A percentile compares a stretch with the other conserved stretches of the same genome.
These are phyloP conservation scores for Danio kyathit DNA, from an alignment of 2,797 vertebrate genomes.

Conservation along the genomic window DNA sequence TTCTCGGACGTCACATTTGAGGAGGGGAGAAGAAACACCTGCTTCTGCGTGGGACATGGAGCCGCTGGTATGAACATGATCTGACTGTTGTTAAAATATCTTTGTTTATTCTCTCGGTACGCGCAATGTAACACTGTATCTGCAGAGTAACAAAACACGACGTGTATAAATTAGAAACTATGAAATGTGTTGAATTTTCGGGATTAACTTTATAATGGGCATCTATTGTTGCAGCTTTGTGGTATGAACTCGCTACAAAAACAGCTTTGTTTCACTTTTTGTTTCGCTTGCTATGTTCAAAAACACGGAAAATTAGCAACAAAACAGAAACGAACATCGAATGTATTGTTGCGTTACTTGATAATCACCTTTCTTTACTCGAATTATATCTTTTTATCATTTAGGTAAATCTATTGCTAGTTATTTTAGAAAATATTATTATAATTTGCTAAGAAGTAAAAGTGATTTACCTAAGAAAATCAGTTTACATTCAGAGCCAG, in stretches of 20 bases:
- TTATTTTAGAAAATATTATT: background rate
- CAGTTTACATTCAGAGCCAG: too few relatives aligned
- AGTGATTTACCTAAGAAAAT: background rate
- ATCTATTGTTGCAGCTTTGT: background rate
- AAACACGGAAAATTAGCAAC: background rate
- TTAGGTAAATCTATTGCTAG: background rate
- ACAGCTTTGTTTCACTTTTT: constrained; percentile 9
- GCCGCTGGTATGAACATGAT: constrained; percentile 36
- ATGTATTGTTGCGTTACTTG: too few relatives aligned
- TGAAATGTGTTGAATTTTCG: too few relatives aligned
- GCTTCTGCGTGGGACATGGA: constrained; percentile 36
- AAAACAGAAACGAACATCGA: background rate
- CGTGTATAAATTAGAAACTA: too few relatives aligned
- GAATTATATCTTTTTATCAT: background rate
- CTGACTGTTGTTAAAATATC: background rate
- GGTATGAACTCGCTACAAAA: background rate
- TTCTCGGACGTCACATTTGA: background rate
- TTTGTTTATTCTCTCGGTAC: background rate
- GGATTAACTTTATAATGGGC: background rate
- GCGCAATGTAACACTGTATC: background rate
- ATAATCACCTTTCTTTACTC: background rate
- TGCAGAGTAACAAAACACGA: background rate
- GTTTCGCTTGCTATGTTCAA: constrained; percentile 7
- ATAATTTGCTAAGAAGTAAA: background rate
- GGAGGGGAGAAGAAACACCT: background rate